phyloP scores from a whole-genome alignment of 1,140 invertebrate genomes.

The Rhopalosiphum padi region DNA sequence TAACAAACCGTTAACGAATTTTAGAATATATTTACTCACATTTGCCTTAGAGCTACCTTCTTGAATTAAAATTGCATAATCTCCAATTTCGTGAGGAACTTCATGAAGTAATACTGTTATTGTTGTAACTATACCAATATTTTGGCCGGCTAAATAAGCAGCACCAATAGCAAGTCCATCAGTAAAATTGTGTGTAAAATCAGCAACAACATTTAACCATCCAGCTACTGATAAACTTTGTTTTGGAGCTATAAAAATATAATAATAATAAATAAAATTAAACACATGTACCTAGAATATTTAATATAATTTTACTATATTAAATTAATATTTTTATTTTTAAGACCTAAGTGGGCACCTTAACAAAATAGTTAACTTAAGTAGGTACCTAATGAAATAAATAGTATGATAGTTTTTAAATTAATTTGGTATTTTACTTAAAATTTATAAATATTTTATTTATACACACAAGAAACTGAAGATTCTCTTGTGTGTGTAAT shows the following conservation, averaged over 20 bases:
- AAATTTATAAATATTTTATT: too few species aligned
- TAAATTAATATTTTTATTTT: background rate
- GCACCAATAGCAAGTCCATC: constrained; percentile 96
- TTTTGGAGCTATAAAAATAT: constrained; percentile 65
- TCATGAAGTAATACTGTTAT: constrained; percentile 94
- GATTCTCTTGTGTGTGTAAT: background rate
- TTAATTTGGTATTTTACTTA: too few species aligned
- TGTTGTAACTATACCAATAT: constrained; percentile 85
- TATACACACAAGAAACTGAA: background rate
- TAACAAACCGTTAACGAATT: background rate
- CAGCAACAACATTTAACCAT: constrained; percentile 92
- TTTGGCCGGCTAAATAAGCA: constrained; percentile 89
- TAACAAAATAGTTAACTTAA: background rate
- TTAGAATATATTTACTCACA: constrained; percentile 64
- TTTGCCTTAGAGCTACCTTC: constrained; percentile 89
- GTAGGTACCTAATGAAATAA: background rate
- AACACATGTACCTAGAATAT: background rate
- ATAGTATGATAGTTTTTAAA: too few species aligned
- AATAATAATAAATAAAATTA: background rate
- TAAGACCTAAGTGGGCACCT: background rate
- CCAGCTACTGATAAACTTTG: constrained; percentile 78
- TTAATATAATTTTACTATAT: background rate
- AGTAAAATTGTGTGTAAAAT: constrained; percentile 96
- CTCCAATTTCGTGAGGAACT: constrained; percentile 97
- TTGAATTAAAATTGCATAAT: constrained; percentile 96